Evolutionary conservation across 2,888 invertebrate species (phyloP), one percentile per base, ranked within the genome.

Genomic region (Taenaris catops): DNA sequence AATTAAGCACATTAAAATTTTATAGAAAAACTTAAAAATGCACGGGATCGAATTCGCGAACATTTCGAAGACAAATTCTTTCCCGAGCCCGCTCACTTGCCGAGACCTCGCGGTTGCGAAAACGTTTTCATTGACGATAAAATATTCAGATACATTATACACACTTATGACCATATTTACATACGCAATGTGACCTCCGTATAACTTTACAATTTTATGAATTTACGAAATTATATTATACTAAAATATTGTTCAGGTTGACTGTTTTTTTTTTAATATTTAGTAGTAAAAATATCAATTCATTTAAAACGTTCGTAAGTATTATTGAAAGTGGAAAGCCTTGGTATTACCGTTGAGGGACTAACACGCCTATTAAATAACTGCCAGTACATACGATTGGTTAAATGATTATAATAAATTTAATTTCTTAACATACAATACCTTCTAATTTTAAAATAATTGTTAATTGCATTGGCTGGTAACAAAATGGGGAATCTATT

Each of bases 311-410:
- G 12, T 23, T 23, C 14, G 21, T 24, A 38, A 38, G n/a, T n/a
- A n/a, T 17, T 41, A 38, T 74, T 66, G 71, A 83, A 83, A 81
- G 81, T 80, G 66, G 83, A 74, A 79, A 75, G 61, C 84, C 83
- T 84, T 84, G 83, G 71, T 78, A 67, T 67, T 65, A 72, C 72
- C 67, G 63, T 59, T 59, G 69, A 63, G 63, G 57, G 66, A 64
- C 59, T 58, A 64, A 63, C 61, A 60, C 64, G 62, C 54, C 61
- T 61, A 63, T 69, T 74, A 67, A 71, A 59, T 56, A 62, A 67
- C 61, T 57, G 50, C 53, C 54, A 55, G 48, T 60, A 53, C 49
- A 36, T 57, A 53, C 55, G 57, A 63, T 64, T 63, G 58, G 62
- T 55, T 56, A 65, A 70, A 14, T 14, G n/a, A n/a, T n/a, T n/a